Evolutionary conservation across 2,113 vertebrate species (phyloP).

Genomic region (Stictonetta naevosa): DNA sequence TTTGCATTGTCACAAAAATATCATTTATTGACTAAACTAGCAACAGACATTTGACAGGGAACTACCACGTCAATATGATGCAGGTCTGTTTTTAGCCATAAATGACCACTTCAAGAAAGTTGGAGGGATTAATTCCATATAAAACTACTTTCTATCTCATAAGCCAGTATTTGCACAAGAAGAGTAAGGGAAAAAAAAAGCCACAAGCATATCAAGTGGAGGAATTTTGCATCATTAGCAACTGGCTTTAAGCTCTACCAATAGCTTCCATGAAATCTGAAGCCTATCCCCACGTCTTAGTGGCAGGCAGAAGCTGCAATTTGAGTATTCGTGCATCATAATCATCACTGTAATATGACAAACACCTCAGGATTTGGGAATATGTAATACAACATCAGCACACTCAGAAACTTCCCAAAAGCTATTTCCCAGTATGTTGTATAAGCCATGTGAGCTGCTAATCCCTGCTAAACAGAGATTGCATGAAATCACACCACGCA

Average conservation of each 20-base stretch:
- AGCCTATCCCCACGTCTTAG: background rate
- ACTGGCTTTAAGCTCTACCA: background rate
- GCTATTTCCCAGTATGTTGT: background rate
- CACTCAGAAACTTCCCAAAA: background rate
- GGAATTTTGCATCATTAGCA: background rate
- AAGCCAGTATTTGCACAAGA: background rate
- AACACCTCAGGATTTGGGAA: background rate
- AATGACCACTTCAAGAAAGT: background rate
- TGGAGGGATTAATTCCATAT: background rate
- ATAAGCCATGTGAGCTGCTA: background rate
- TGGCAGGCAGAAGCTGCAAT: background rate
- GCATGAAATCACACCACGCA: background rate
- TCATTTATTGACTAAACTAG: background rate
- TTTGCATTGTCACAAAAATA: background rate
- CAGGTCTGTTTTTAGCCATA: background rate
- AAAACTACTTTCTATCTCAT: background rate
- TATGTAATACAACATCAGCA: background rate
- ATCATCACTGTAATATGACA: background rate
- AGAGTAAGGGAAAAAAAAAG: background rate
- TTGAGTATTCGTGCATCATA: accelerated
- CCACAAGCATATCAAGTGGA: background rate
- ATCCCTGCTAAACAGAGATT: background rate
- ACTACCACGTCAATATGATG: background rate
- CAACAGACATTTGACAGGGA: background rate
- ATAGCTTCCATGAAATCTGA: background rate